Percentiles rank a stretch among this genome's conserved stretches.
These are phyloP conservation scores for Bubalus kerabau DNA, from an alignment of 2,113 vertebrate genomes.

Conservation along the genomic window DNA sequence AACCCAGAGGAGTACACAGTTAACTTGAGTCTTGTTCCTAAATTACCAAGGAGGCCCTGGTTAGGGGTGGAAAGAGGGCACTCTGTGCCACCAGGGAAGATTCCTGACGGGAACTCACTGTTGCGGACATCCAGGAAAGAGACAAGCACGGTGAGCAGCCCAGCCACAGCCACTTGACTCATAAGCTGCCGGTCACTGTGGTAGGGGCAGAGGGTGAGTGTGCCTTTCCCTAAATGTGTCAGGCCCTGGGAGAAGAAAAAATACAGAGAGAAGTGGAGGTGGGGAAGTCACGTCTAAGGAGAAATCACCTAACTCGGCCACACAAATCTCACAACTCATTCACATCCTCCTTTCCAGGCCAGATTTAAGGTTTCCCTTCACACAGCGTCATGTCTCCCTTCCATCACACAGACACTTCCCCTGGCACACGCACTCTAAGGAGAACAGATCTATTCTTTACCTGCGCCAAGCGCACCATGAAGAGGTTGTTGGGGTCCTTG, in stretches of 20 bases:
- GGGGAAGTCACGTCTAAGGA: not conserved
- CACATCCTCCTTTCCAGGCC: not conserved
- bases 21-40: not conserved
- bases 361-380: not conserved
- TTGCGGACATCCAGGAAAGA: conserved; percentile 99
- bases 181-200: conserved; percentile 98
- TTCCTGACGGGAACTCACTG: conserved; percentile 84
- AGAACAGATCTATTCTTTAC: conserved; percentile 70
- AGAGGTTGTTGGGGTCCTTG: conserved; percentile 99
- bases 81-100: not conserved
- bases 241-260: conserved; percentile 86
- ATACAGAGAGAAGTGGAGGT: not conserved
- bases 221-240: conserved; percentile 98
- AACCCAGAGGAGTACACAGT: not conserved
- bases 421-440: not conserved
- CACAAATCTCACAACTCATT: not conserved
- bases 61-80: not conserved
- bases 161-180: conserved; percentile 97
- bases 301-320: not conserved
- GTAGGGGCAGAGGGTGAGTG: conserved; percentile 97
- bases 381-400: not conserved
- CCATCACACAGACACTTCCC: not conserved
- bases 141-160: conserved; percentile 94
- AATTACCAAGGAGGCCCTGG: not conserved
- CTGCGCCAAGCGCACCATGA: conserved; percentile 99